Evolutionary conservation across 2,797 vertebrate species (phyloP).

Genomic region (Ataeniobius toweri): DNA sequence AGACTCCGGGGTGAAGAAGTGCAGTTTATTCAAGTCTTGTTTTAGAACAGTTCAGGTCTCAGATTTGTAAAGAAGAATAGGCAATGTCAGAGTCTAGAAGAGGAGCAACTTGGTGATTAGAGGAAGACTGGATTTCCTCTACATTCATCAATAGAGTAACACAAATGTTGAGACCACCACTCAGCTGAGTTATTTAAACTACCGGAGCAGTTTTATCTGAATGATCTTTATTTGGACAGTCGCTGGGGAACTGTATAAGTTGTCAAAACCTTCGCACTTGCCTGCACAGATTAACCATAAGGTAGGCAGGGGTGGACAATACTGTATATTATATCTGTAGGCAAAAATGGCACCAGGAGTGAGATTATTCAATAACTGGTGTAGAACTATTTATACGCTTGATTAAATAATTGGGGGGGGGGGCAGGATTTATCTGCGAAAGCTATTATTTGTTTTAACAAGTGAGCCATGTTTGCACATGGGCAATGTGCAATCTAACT

Average conservation of each 20-base stretch:
- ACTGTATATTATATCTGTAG: neutral
- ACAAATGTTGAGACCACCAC: neutral
- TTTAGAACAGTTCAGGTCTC: neutral
- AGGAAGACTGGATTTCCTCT: neutral
- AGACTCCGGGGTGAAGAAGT: neutral
- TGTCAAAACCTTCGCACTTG: neutral
- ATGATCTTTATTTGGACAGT: neutral
- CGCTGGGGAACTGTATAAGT: neutral
- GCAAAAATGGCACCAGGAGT: neutral
- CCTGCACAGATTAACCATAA: neutral
- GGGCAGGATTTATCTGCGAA: slow-evolving; percentile 34
- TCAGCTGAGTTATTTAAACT: neutral
- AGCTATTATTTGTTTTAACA: slow-evolving; percentile 60
- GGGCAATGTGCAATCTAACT: slow-evolving; percentile 41
- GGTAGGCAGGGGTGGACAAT: neutral
- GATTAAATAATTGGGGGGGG: too few species aligned
- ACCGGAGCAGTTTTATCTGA: neutral
- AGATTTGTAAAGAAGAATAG: neutral
- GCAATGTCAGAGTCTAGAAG: neutral
- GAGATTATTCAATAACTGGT: neutral
- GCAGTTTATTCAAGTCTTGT: neutral
- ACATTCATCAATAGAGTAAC: neutral
- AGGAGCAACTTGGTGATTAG: neutral
- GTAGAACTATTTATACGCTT: too few species aligned
- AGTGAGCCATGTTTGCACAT: slow-evolving; percentile 51